phyloP scores from a whole-genome alignment of 1,140 invertebrate genomes.

The Spodoptera frugiperda region DNA sequence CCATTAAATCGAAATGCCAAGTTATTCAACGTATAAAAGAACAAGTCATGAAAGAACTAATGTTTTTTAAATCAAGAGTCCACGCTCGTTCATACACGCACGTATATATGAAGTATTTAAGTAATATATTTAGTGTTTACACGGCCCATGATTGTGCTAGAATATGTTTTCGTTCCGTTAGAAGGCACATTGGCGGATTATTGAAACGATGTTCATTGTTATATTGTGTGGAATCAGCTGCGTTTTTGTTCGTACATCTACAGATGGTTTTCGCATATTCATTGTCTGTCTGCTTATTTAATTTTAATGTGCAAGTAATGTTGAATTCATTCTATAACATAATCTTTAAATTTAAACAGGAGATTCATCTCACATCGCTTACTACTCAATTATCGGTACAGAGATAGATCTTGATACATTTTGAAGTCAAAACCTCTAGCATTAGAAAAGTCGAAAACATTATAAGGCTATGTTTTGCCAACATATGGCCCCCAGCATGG shows the following conservation, averaged over 20 bases:
- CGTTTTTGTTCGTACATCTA: neutral
- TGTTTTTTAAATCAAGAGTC: conserved; percentile 38
- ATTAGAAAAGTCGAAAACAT: no score
- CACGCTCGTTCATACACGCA: conserved; percentile 67
- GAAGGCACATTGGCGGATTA: conserved; percentile 31
- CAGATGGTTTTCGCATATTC: no score
- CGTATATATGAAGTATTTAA: conserved; percentile 46
- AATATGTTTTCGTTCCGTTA: conserved; percentile 30
- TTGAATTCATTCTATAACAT: no score
- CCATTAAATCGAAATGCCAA: conserved; percentile 13
- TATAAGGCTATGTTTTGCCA: no score
- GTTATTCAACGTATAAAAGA: neutral
- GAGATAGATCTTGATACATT: no score
- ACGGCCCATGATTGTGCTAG: conserved; percentile 40
- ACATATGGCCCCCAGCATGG: no score
- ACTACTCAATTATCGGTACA: no score
- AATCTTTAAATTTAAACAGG: no score
- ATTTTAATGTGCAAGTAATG: no score
- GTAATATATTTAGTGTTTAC: conserved; percentile 47
- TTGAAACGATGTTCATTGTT: conserved; percentile 32
- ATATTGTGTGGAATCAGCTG: conserved; percentile 49
- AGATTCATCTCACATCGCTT: no score
- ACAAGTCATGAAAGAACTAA: conserved; percentile 26
- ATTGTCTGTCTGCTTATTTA: no score
- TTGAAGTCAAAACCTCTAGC: no score